Evolutionary conservation across 1,140 invertebrate genomes (phyloP).

Genomic region (Papilio polytes): DNA sequence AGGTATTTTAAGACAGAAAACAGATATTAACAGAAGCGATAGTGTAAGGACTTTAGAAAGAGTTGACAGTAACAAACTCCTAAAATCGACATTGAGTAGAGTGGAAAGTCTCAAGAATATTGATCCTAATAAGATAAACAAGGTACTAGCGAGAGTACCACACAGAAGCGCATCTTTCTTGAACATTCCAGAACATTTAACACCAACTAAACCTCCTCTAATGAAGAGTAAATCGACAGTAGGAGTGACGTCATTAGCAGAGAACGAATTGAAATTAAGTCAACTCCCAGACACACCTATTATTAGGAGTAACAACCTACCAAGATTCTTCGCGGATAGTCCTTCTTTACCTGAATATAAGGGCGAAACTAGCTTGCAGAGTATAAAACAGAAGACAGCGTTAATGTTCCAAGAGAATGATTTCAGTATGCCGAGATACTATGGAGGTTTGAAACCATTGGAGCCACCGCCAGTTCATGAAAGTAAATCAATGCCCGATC

Average conservation of each 20-base stretch:
- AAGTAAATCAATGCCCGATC: slow-evolving; percentile 82
- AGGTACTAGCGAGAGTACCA: slow-evolving; percentile 75
- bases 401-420: slow-evolving; percentile 75
- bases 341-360: slow-evolving; percentile 77
- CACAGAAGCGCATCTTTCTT: slow-evolving; percentile 81
- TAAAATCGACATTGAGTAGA: slow-evolving; percentile 64
- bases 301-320: slow-evolving; percentile 79
- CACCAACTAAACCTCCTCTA: slow-evolving; percentile 71
- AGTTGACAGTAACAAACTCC: slow-evolving; percentile 66
- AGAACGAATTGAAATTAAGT: slow-evolving; percentile 72
- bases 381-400: slow-evolving; percentile 73
- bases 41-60: slow-evolving; percentile 70
- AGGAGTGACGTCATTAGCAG: slow-evolving; percentile 61
- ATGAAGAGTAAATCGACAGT: slow-evolving; percentile 76
- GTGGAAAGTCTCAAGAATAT: slow-evolving; percentile 79
- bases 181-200: slow-evolving; percentile 75
- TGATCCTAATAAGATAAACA: slow-evolving; percentile 76
- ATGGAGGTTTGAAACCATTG: slow-evolving; percentile 58
- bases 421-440: slow-evolving; percentile 82
- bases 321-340: slow-evolving; percentile 79
- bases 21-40: slow-evolving; percentile 62
- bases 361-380: slow-evolving; percentile 75
- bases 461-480: slow-evolving; percentile 67
- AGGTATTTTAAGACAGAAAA: slow-evolving; percentile 66
- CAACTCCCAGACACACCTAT: slow-evolving; percentile 80